phyloP scores from a whole-genome alignment of 2,113 vertebrate species.

The Notothenia rossii region DNA sequence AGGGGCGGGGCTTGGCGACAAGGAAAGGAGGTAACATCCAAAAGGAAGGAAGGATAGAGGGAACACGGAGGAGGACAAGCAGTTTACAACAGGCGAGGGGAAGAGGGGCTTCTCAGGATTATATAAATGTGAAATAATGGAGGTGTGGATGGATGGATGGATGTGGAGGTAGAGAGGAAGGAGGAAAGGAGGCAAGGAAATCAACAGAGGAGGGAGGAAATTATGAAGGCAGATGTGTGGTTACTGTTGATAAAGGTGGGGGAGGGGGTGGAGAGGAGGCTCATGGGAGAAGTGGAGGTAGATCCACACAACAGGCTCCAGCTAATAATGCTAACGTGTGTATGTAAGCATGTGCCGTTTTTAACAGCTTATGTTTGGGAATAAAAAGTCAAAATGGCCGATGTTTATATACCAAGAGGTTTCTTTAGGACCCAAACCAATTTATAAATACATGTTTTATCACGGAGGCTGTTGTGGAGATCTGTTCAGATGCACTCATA shows the following conservation, averaged over 20 bases:
- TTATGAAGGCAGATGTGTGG: slow-evolving; percentile 31
- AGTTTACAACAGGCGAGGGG: background rate
- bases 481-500: slow-evolving; percentile 31
- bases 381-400: background rate
- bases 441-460: background rate
- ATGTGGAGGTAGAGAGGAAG: slow-evolving; percentile 20
- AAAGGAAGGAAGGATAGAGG: slow-evolving; percentile 29
- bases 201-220: background rate
- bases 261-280: background rate
- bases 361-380: background rate
- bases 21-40: slow-evolving; percentile 40
- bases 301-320: slow-evolving; percentile 18
- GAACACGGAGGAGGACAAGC: background rate
- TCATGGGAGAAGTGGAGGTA: slow-evolving; percentile 19
- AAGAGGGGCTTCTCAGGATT: slow-evolving; percentile 31
- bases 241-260: background rate
- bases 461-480: background rate
- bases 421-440: too few species aligned
- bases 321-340: background rate
- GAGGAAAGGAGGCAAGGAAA: background rate
- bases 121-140: slow-evolving; percentile 24
- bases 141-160: slow-evolving; percentile 17
- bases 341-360: background rate
- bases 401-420: background rate
- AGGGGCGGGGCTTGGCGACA: slow-evolving; percentile 29